Evolutionary conservation across 2,888 invertebrate genomes (phyloP).

Genomic region (Coecobrya sp.): DNA sequence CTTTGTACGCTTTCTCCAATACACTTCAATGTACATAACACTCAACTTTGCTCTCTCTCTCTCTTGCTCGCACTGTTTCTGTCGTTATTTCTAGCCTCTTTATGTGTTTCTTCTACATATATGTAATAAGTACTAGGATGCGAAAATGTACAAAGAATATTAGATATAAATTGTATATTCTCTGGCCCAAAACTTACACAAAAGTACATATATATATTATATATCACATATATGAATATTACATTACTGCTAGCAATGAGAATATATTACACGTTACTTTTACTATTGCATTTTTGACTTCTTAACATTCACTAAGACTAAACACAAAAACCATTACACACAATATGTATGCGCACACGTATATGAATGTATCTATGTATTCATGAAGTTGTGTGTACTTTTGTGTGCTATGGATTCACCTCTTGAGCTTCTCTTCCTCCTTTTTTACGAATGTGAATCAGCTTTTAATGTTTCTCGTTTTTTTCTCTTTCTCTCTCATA

Average conservation of each 20-base stretch:
- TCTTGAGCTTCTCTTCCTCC: slow-evolving; percentile 40
- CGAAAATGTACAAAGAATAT: background rate
- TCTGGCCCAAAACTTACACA: slow-evolving; percentile 6
- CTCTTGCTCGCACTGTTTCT: slow-evolving; percentile 58
- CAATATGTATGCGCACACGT: background rate
- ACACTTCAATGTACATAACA: slow-evolving; percentile 62
- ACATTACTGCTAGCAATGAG: slow-evolving; percentile 15
- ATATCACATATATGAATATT: slow-evolving; percentile 63
- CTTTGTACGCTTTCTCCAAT: slow-evolving; percentile 30
- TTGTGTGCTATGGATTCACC: slow-evolving; percentile 39
- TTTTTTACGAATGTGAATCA: slow-evolving; percentile 36
- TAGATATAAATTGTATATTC: background rate
- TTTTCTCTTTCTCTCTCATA: background rate
- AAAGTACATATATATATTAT: slow-evolving; percentile 10
- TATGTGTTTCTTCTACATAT: background rate
- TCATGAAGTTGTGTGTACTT: background rate
- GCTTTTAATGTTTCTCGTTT: slow-evolving; percentile 55
- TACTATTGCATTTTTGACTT: slow-evolving; percentile 49
- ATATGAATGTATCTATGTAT: background rate
- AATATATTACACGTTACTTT: background rate
- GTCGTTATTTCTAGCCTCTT: slow-evolving; percentile 43
- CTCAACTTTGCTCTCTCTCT: slow-evolving; percentile 65
- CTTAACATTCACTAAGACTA: slow-evolving; percentile 21
- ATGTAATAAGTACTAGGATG: slow-evolving; percentile 21
- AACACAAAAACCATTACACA: slow-evolving; percentile 41